Evolutionary conservation across 2,113 vertebrate species (phyloP), one percentile per base, ranked within the genome.

Genomic region (Sturnus vulgaris): DNA sequence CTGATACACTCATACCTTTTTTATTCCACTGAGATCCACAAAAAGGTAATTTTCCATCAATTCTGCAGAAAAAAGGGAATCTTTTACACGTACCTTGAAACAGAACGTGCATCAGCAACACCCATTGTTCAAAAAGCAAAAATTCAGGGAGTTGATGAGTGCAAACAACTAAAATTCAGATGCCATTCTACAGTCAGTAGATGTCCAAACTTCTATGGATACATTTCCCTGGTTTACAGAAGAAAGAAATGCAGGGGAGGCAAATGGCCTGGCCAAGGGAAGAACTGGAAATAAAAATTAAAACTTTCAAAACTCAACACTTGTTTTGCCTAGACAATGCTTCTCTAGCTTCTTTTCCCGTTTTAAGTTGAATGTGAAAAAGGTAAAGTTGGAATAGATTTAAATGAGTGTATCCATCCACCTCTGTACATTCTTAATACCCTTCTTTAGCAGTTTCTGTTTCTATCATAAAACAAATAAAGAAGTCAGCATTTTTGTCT

Each of bases 1-100:
- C 60, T 0, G 0, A 12, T n/a, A 60, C 4, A 64, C 11, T 47
- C 44, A 13, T 2, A 20, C 8, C 27, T 23, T 33, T 15, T 79
- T 78, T 52, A 53, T 22, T 60, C 15, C 21, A 14, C 65, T 23
- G 31, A 24, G 66, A 86, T 11, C 17, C 75, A 52, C 0, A 6
- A 59, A 53, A 28, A 66, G 13, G 2, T 18, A 60, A 66, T 44
- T 40, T 66, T n/a, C 19, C 15, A 60, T 30, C 13, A 47, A 2
- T 57, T 49, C 40, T 21, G 37, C 14, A 76, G 60, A 9, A 65
- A 47, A 56, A 35, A 37, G 15, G 19, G 15, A 37, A 63, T 52
- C 24, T 61, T 85, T 15, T 53, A 37, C 5, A 0, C 0, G 1
- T 21, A 73, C 12, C 39, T 81, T 5, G 5, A 31, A 70, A 61